Conservation (phyloP, 1,140 invertebrate genomes). For the Oryzaephilus surinamensis region DNA sequence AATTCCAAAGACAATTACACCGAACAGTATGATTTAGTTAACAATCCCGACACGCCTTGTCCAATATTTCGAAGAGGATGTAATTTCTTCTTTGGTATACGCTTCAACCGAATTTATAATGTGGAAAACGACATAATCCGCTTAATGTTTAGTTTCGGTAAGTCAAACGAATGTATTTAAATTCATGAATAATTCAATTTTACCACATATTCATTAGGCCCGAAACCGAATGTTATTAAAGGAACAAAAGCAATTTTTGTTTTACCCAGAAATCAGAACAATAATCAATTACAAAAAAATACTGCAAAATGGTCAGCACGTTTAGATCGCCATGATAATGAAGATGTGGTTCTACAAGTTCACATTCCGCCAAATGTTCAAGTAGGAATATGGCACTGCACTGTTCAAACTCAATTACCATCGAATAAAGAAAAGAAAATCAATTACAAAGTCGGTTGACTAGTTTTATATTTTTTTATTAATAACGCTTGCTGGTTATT, state of each 20-base stretch:
- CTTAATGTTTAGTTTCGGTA: constrained; percentile 42
- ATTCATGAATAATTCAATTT: too few relatives aligned
- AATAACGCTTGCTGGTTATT: too few relatives aligned
- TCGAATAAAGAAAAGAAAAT: constrained; percentile 41
- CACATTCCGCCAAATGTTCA: constrained; percentile 48
- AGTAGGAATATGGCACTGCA: constrained; percentile 59
- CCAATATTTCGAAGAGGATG: constrained; percentile 41
- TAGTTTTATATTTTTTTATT: neutral
- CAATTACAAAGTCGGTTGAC: constrained; percentile 38
- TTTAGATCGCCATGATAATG: constrained; percentile 46
- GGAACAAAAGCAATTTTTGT: constrained; percentile 51
- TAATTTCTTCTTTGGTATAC: constrained; percentile 40
- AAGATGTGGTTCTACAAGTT: constrained; percentile 50
- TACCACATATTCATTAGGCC: too few relatives aligned
- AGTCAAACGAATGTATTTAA: constrained; percentile 22
- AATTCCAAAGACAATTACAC: constrained; percentile 57
- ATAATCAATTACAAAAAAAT: constrained; percentile 41
- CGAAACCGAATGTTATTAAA: constrained; percentile 51
- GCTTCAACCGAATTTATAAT: constrained; percentile 39
- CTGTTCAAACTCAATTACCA: constrained; percentile 52
- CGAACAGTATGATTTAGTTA: constrained; percentile 50
- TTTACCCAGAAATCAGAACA: constrained; percentile 36
- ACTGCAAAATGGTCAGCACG: constrained; percentile 50
- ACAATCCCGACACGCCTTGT: constrained; percentile 33
- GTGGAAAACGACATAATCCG: constrained; percentile 37